phyloP scores from a whole-genome alignment of 2,888 invertebrate species.

The Eupsilia transversa region DNA sequence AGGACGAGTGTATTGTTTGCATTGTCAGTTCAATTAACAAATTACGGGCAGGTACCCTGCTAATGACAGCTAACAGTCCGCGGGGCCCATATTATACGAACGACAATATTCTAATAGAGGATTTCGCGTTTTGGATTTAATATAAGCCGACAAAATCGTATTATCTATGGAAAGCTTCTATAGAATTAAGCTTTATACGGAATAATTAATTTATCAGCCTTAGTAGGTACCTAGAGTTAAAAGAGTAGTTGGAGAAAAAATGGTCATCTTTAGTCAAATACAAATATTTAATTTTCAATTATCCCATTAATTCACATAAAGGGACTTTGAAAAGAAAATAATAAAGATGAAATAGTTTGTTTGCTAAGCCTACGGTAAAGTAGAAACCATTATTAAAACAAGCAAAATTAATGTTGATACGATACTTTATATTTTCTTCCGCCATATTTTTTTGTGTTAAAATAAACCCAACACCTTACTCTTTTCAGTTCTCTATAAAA shows the following conservation, averaged over 20 bases:
- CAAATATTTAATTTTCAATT: background rate
- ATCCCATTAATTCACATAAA: background rate
- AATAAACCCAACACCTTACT: background rate
- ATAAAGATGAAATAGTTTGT: background rate
- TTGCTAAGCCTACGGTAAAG: background rate
- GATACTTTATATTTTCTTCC: background rate
- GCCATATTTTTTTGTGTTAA: background rate
- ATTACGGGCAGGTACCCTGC: conserved; percentile 75
- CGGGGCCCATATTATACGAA: conserved; percentile 26
- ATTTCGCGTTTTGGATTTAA: conserved; percentile 28
- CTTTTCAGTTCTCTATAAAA: background rate
- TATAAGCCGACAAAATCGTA: background rate
- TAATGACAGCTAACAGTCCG: conserved; percentile 75
- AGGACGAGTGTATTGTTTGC: conserved; percentile 75
- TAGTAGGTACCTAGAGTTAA: no score
- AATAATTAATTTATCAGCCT: background rate
- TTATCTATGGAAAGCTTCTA: background rate
- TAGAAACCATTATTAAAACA: background rate
- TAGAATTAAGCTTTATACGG: no score
- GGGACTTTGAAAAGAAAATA: background rate
- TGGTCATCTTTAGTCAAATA: background rate
- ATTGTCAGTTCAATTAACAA: conserved; percentile 82
- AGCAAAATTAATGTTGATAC: background rate
- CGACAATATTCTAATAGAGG: conserved; percentile 20
- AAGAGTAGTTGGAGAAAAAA: background rate